These are phyloP conservation scores for Leptobrachium ailaonicum DNA, from an alignment of 2,113 vertebrate species.

Conservation along the genomic window DNA sequence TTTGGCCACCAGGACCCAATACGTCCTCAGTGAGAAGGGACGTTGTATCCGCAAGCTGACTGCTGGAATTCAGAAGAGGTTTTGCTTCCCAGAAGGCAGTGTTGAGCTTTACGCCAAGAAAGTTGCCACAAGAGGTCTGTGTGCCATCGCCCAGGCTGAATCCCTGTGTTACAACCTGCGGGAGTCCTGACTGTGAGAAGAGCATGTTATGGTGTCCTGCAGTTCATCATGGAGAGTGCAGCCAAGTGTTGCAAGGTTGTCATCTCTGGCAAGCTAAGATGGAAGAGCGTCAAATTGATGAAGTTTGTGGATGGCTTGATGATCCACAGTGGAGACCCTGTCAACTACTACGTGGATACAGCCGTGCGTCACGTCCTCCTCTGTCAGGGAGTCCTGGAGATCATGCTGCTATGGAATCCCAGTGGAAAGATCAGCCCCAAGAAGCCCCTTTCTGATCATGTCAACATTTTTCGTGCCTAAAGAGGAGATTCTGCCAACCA, in stretches of 20 bases:
- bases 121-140: conserved; percentile 93
- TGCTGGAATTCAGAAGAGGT: conserved; percentile 96
- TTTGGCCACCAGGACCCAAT: conserved; percentile 96
- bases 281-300: conserved; percentile 98
- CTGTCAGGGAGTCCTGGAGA: conserved; percentile 95
- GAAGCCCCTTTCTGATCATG: conserved; percentile 96
- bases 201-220: conserved; percentile 94
- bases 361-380: conserved; percentile 95
- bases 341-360: conserved; percentile 98
- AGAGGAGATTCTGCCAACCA: conserved; percentile 92
- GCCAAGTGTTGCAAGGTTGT: conserved; percentile 97
- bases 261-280: conserved; percentile 92
- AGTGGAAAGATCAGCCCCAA: conserved; percentile 97
- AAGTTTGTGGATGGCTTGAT: conserved; percentile 98
- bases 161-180: conserved; percentile 95
- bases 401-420: conserved; percentile 99
- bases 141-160: conserved; percentile 95
- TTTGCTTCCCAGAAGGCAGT: conserved; percentile 94
- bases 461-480: conserved; percentile 91
- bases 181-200: conserved; percentile 94
- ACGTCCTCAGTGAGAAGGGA: conserved; percentile 96
- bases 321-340: conserved; percentile 98
- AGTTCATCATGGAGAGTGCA: conserved; percentile 98
- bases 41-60: conserved; percentile 95
- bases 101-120: conserved; percentile 98